phyloP scores from a whole-genome alignment of 92 coral and sea anemone species.

The Porites cylindrica region DNA sequence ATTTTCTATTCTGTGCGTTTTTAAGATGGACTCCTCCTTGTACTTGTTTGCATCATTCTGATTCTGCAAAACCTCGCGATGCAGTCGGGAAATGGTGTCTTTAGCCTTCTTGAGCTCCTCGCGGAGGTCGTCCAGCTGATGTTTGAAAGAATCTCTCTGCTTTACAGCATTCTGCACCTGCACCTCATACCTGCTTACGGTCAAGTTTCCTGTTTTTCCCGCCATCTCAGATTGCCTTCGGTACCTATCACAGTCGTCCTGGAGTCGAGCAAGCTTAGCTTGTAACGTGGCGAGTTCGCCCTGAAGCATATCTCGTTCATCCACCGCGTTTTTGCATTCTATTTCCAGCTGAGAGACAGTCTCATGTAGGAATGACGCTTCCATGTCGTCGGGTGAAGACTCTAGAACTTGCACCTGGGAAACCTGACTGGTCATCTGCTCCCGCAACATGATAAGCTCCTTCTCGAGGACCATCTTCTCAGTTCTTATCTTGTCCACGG shows the following conservation, averaged over 20 bases:
- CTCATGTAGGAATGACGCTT: slow-evolving; percentile 71
- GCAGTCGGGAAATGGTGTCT: slow-evolving; percentile 77
- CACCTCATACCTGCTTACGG: slow-evolving; percentile 80
- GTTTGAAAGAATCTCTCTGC: slow-evolving; percentile 82
- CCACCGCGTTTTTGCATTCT: slow-evolving; percentile 66
- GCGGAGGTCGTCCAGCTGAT: slow-evolving; percentile 81
- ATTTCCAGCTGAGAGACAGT: slow-evolving; percentile 76
- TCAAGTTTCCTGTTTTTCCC: slow-evolving; percentile 77
- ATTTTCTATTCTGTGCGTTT: slow-evolving; percentile 70
- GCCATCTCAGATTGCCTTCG: slow-evolving; percentile 74
- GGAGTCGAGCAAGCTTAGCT: slow-evolving; percentile 59
- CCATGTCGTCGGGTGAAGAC: slow-evolving; percentile 92
- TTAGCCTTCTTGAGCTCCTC: slow-evolving; percentile 81
- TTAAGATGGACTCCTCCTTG: slow-evolving; percentile 83
- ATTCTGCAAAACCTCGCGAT: slow-evolving; percentile 82
- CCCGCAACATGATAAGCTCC: slow-evolving; percentile 84
- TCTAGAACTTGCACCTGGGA: slow-evolving; percentile 80
- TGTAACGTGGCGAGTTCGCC: slow-evolving; percentile 68
- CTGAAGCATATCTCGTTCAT: slow-evolving; percentile 82
- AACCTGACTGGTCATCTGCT: slow-evolving; percentile 84
- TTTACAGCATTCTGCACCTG: slow-evolving; percentile 82
- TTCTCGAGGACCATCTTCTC: slow-evolving; percentile 90
- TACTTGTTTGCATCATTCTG: slow-evolving; percentile 80
- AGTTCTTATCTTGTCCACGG: slow-evolving; percentile 76
- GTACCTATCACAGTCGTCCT: slow-evolving; percentile 79